Conservation (phyloP, 2,113 vertebrate genomes). For the Mobula hypostoma region DNA sequence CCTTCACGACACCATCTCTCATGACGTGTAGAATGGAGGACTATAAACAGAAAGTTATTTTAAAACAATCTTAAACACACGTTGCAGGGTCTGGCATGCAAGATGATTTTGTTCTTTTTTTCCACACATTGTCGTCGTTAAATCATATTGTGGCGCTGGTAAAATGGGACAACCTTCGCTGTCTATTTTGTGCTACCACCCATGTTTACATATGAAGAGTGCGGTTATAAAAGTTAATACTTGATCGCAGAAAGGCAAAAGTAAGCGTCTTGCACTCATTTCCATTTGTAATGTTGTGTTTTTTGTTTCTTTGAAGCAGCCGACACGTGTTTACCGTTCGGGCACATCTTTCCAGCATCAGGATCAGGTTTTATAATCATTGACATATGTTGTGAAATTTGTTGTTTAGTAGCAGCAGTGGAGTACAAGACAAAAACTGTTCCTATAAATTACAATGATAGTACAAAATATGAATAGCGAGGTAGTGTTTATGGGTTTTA, state of each 20-base stretch:
- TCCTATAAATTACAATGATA: too few relatives aligned
- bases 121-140: background rate
- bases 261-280: background rate
- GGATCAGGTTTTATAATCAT: too few relatives aligned
- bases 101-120: background rate
- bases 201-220: background rate
- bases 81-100: too few relatives aligned
- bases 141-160: background rate
- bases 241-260: background rate
- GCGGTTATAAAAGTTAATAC: constrained; percentile 16
- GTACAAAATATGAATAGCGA: too few relatives aligned
- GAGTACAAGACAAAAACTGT: too few relatives aligned
- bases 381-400: too few relatives aligned
- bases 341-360: too few relatives aligned
- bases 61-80: background rate
- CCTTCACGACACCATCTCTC: background rate
- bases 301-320: background rate
- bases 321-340: background rate
- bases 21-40: background rate
- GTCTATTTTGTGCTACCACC: background rate
- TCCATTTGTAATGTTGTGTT: background rate
- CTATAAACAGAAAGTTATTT: background rate
- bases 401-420: too few relatives aligned
- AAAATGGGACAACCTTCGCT: background rate
- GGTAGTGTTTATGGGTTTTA: too few relatives aligned